These are phyloP conservation scores for Drosophila dunni DNA, from an alignment of 1,140 invertebrate genomes.

Conservation along the genomic window DNA sequence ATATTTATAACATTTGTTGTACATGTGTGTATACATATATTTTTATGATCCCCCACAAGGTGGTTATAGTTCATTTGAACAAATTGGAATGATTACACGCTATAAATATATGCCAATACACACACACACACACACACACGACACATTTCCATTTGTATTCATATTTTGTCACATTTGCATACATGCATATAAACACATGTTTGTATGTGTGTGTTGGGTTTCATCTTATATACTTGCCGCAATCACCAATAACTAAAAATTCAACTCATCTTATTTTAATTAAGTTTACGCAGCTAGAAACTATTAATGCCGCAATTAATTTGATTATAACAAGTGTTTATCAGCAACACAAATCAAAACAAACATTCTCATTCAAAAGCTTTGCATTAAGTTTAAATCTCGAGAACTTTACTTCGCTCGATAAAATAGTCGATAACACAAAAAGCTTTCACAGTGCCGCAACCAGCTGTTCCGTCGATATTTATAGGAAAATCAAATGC, in stretches of 20 bases:
- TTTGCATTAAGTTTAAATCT: not conserved
- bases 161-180: not conserved
- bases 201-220: not conserved
- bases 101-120: conserved; percentile 10
- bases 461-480: not conserved
- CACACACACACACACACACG: not conserved
- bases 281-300: not conserved
- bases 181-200: not conserved
- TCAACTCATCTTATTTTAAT: not conserved
- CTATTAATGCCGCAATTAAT: not conserved
- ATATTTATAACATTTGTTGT: conserved; percentile 15
- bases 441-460: too few species aligned
- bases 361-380: not conserved
- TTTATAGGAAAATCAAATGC: not conserved
- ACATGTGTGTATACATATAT: not conserved
- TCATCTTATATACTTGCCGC: not conserved
- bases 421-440: not conserved
- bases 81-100: conserved; percentile 30
- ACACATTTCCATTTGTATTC: not conserved
- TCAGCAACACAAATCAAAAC: not conserved
- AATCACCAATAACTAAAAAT: not conserved
- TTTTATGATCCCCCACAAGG: conserved; percentile 30
- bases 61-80: conserved; percentile 36
- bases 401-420: not conserved
- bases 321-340: not conserved